These are phyloP conservation scores for Eupleurogrammus muticus DNA, from an alignment of 2,797 vertebrate species.

Conservation along the genomic window DNA sequence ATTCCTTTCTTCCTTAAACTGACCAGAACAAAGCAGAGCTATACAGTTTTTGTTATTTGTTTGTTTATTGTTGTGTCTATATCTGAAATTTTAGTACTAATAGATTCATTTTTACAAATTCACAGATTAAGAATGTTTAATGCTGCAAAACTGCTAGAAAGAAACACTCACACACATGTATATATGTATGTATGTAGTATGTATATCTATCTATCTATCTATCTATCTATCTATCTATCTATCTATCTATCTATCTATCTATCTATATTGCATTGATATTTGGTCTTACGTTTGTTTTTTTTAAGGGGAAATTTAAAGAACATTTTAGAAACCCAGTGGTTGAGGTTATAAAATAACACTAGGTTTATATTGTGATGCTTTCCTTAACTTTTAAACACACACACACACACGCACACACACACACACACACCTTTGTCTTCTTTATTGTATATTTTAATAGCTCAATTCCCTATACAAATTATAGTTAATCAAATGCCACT, in stretches of 20 bases:
- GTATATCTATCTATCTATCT: too few relatives aligned
- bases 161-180: not conserved
- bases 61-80: not conserved
- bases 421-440: not conserved
- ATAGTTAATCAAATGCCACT: not conserved
- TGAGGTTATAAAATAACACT: not conserved
- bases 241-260: too few relatives aligned
- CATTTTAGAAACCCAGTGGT: not conserved
- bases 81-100: not conserved
- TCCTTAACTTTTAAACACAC: not conserved
- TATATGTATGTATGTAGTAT: too few relatives aligned
- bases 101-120: too few relatives aligned
- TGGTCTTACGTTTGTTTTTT: not conserved
- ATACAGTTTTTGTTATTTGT: slow-evolving; percentile 4
- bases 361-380: not conserved
- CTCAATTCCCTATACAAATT: not conserved
- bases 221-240: too few relatives aligned
- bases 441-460: not conserved
- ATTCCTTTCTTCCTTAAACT: slow-evolving; percentile 25
- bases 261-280: too few relatives aligned
- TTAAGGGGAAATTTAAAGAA: not conserved
- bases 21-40: slow-evolving; percentile 22
- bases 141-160: too few relatives aligned
- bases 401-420: not conserved
- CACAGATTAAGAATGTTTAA: too few relatives aligned